Conservation (phyloP, 2,797 vertebrate genomes). For the Lepus townsendii region DNA sequence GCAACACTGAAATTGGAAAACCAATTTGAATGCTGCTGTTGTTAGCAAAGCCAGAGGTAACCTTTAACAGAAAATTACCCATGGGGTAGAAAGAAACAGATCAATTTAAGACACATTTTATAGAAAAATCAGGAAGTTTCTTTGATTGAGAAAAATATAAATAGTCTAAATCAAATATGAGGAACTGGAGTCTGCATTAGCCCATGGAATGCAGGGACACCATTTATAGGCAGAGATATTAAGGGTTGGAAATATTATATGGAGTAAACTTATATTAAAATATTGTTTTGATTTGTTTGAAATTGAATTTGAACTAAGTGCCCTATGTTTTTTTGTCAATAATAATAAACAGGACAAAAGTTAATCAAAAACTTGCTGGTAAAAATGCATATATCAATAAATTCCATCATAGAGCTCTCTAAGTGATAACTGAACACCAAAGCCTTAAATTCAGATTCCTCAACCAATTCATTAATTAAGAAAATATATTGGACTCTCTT, state of each 20-base stretch:
- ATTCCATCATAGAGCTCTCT: not conserved
- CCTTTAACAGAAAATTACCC: not conserved
- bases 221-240: not conserved
- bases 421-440: not conserved
- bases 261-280: not conserved
- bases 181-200: not conserved
- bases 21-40: not conserved
- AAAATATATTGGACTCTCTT: not conserved
- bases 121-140: not conserved
- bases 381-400: not conserved
- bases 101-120: not conserved
- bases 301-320: not conserved
- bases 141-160: not conserved
- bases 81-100: not conserved
- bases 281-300: not conserved
- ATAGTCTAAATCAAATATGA: not conserved
- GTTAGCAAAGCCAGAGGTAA: not conserved
- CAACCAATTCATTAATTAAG: not conserved
- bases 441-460: constrained; percentile 2
- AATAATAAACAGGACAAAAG: not conserved
- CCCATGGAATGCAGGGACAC: not conserved
- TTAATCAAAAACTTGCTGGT: not conserved
- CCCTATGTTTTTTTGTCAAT: not conserved
- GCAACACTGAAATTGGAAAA: not conserved
- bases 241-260: not conserved